Base-by-base conservation (phyloP, 2,888 invertebrate genomes). In the Cremastinae sp. region DNA sequence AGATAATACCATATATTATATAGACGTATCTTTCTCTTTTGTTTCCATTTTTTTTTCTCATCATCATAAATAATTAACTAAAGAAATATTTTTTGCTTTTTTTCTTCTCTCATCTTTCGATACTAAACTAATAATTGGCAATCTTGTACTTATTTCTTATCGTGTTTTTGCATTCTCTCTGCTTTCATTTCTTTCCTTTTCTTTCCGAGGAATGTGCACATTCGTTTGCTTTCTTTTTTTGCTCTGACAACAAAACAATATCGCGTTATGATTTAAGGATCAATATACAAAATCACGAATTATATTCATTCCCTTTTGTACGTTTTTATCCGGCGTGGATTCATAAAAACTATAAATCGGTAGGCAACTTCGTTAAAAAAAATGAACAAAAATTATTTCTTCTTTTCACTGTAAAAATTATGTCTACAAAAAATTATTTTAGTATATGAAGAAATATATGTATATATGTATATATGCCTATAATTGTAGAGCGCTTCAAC, bases 191-290 rank as follows among this genome's bases (percentile, higher is more conserved):
- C 75, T 62, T 59, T 66, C 39, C 28, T 53, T 61, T 84, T 79
- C 74, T 80, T 82, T 80, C 79, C 72, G 88, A 89, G 89, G 88
- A 89, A 89, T 89, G 89, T 89, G 88, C 89, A 88, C 83, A 84
- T 87, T 86, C 83, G 82, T 83, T 80, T 80, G 22, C 35, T 76
- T 76, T 59, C 72, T 80, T 72, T 71, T 78, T 73, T 65, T 28
- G n/a, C 43, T 62, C 47, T 56, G 53, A 71, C 41, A 74, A 71
- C 53, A 66, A 78, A 68, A 53, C 49, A 71, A 65, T 47, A 66
- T 74, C 37, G 12, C 59, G 65, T 61, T 49, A 18, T 39, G 47
- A 37, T 55, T 68, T 18, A 62, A 69, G 68, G 69, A 12, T 66
- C 49, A 39, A 49, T 56, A 53, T 68, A 72, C 62, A 58, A 45